phyloP scores from a whole-genome alignment of 2,113 vertebrate genomes.

The Speoplatyrhinus poulsoni region DNA sequence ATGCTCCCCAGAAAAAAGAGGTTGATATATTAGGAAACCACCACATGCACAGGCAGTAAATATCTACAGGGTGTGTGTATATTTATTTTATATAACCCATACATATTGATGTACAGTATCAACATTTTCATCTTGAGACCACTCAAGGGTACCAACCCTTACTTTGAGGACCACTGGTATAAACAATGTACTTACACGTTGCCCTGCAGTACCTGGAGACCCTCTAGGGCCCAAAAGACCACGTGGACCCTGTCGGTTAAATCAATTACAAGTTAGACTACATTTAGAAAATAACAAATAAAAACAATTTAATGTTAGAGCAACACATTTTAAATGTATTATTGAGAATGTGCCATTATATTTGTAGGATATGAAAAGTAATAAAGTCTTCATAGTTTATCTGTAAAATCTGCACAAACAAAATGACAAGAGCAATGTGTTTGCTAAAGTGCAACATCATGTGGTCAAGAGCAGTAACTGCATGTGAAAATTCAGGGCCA shows the following conservation, averaged over 20 bases:
- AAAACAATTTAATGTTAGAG: neutral
- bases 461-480: slow-evolving; percentile 37
- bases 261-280: slow-evolving; percentile 2
- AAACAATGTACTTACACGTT: slow-evolving; percentile 82
- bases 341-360: neutral
- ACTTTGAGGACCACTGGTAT: too few relatives aligned
- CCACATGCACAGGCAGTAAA: too few relatives aligned
- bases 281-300: neutral
- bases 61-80: too few relatives aligned
- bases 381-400: neutral
- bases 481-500: slow-evolving; percentile 13
- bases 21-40: too few relatives aligned
- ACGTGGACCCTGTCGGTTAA: slow-evolving; percentile 83
- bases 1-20: too few relatives aligned
- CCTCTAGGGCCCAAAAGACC: slow-evolving; percentile 93
- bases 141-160: too few relatives aligned
- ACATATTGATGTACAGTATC: too few relatives aligned
- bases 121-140: too few relatives aligned
- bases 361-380: neutral
- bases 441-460: slow-evolving; percentile 39
- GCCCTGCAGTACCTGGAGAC: slow-evolving; percentile 85
- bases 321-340: neutral
- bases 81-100: too few relatives aligned
- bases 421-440: neutral
- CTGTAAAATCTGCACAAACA: neutral